Conservation (phyloP, 2,888 invertebrate species). For the Lingula anatina region DNA sequence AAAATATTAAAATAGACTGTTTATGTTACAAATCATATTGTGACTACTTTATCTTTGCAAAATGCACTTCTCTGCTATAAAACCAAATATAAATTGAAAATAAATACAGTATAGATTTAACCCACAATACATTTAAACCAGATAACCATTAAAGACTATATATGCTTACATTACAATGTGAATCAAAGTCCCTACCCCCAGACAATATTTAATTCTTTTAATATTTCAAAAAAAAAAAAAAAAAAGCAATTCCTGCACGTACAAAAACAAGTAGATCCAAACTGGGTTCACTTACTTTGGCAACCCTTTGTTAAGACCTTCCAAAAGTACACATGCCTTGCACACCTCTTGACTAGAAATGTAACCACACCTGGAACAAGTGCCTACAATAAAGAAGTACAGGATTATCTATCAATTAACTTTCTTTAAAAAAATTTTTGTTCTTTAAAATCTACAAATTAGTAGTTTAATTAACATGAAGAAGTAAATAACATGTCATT, state of each 20-base stretch:
- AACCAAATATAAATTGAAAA: too few species aligned
- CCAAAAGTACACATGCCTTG: conserved; percentile 92
- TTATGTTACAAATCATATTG: too few species aligned
- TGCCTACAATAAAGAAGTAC: conserved; percentile 27
- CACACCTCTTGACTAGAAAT: conserved; percentile 85
- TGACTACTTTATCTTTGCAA: too few species aligned
- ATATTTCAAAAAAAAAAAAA: conserved; percentile 88
- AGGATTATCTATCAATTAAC: not conserved
- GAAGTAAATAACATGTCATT: too few species aligned
- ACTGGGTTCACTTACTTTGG: conserved; percentile 66
- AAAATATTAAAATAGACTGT: too few species aligned
- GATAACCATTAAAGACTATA: too few species aligned
- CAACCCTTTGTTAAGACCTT: conserved; percentile 85
- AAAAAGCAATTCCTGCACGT: conserved; percentile 96
- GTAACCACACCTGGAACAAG: conserved; percentile 79
- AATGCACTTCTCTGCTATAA: too few species aligned
- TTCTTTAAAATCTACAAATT: conserved; percentile 33
- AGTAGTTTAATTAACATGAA: not conserved
- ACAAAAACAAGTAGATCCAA: conserved; percentile 82
- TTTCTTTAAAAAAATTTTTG: too few species aligned
- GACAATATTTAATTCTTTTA: conserved; percentile 82
- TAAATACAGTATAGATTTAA: too few species aligned
- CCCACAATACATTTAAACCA: too few species aligned
- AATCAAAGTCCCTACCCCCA: too few species aligned
- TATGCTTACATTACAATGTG: too few species aligned